phyloP scores from a whole-genome alignment of 2,797 vertebrate species.

The Arctocebus calabarensis region DNA sequence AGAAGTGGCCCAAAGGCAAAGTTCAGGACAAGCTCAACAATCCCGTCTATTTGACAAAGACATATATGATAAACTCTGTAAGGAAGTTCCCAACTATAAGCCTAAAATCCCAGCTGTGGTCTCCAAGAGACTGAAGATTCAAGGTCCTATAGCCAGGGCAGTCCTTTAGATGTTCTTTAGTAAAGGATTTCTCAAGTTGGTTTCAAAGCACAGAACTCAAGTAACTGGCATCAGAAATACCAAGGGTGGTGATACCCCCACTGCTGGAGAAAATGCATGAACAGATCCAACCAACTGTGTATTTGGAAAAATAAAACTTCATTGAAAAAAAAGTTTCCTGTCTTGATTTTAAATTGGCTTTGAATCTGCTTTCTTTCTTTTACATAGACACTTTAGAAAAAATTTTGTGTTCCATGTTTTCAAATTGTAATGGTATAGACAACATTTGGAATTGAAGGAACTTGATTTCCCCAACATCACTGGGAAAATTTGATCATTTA shows the following conservation, averaged over 20 bases:
- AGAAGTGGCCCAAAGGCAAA: background rate
- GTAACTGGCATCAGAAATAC: background rate
- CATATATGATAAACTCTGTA: background rate
- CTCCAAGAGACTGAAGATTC: background rate
- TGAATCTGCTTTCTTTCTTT: background rate
- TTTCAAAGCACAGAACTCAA: background rate
- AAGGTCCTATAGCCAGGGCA: background rate
- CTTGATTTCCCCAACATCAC: background rate
- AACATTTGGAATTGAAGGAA: background rate
- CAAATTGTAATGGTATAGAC: background rate
- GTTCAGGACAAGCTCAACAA: background rate
- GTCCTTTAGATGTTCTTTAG: background rate
- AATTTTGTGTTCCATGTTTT: background rate
- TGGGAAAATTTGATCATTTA: background rate
- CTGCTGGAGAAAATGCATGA: background rate
- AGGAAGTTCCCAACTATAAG: background rate
- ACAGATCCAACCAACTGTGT: background rate
- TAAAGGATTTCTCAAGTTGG: background rate
- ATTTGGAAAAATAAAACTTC: background rate
- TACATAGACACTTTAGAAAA: background rate
- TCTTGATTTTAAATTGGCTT: background rate
- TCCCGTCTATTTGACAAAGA: background rate
- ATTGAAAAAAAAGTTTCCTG: background rate
- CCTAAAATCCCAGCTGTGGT: background rate
- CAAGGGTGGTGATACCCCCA: background rate